phyloP scores from a whole-genome alignment of 1,140 invertebrate genomes.

The Sitobion miscanthi region DNA sequence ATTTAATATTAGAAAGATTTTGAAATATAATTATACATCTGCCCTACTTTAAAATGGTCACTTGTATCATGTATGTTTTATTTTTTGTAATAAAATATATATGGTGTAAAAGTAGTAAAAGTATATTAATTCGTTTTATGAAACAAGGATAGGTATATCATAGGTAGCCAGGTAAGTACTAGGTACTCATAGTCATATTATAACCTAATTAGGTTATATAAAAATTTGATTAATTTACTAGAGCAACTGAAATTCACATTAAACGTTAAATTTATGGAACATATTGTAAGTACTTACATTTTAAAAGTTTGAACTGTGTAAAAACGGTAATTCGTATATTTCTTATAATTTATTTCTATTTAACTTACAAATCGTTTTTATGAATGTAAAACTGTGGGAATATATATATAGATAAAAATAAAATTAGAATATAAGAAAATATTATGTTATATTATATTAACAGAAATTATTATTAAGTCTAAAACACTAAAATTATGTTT shows the following conservation, averaged over 20 bases:
- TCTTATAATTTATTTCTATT: not conserved
- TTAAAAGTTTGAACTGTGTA: not conserved
- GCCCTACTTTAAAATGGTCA: not conserved
- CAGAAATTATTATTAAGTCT: not conserved
- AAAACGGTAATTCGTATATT: not conserved
- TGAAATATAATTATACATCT: not conserved
- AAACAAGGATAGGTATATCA: not conserved
- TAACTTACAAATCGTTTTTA: not conserved
- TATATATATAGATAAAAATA: not conserved
- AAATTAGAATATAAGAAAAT: not conserved
- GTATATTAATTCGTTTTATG: not conserved
- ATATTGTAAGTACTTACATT: not conserved
- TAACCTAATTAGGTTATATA: not conserved
- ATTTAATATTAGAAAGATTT: not conserved
- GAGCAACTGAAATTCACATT: not conserved
- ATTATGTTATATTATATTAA: not conserved
- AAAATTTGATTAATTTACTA: conserved; percentile 22
- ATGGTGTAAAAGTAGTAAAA: not conserved
- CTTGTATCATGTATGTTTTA: not conserved
- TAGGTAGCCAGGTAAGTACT: no score
- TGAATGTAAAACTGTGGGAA: not conserved
- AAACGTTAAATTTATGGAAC: not conserved
- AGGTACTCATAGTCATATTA: not conserved
- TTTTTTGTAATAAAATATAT: not conserved
- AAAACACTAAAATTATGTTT: no score